A percentile compares a stretch with the other conserved stretches of the same genome.
Conservation (phyloP, 2,113 vertebrate species). For the Tor tambroides region DNA sequence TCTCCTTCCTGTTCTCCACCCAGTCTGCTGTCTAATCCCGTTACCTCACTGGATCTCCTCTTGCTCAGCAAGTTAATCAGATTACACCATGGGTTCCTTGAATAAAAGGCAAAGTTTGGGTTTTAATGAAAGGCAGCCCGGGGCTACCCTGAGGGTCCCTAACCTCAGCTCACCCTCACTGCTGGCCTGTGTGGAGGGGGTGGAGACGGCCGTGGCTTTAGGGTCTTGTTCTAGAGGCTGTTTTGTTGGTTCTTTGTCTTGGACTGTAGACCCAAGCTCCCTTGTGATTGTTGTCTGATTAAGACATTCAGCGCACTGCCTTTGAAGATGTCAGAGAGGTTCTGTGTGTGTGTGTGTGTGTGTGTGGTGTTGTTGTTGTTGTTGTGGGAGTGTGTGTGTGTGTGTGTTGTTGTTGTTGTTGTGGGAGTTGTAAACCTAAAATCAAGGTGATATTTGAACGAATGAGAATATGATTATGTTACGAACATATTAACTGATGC, state of each 20-base stretch:
- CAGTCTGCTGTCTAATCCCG: conserved; percentile 47
- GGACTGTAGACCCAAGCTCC: conserved; percentile 15
- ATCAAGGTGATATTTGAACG: neutral
- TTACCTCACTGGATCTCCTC: conserved; percentile 52
- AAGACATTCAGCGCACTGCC: conserved; percentile 32
- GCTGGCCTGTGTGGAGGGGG: conserved; percentile 10
- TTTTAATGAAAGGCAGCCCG: conserved; percentile 62
- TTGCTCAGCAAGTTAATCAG: conserved; percentile 59
- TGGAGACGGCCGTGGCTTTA: neutral
- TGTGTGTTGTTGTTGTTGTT: neutral
- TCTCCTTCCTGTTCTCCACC: conserved; percentile 45
- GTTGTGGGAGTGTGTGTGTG: conserved; percentile 2
- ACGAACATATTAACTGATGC: neutral
- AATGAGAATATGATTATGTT: neutral
- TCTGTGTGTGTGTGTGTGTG: neutral
- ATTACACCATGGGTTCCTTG: conserved; percentile 53
- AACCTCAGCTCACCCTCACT: conserved; percentile 40
- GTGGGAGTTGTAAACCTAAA: neutral
- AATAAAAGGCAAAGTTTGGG: conserved; percentile 45
- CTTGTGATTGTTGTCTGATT: conserved; percentile 46
- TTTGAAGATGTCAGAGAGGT: conserved; percentile 16
- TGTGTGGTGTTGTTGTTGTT: neutral
- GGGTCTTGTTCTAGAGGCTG: neutral
- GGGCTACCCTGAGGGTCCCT: conserved; percentile 53
- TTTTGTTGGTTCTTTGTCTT: conserved; percentile 42